Evolutionary conservation across 1,140 invertebrate genomes (phyloP), one percentile per base, ranked within the genome.

Genomic region (Pentalonia nigronervosa): DNA sequence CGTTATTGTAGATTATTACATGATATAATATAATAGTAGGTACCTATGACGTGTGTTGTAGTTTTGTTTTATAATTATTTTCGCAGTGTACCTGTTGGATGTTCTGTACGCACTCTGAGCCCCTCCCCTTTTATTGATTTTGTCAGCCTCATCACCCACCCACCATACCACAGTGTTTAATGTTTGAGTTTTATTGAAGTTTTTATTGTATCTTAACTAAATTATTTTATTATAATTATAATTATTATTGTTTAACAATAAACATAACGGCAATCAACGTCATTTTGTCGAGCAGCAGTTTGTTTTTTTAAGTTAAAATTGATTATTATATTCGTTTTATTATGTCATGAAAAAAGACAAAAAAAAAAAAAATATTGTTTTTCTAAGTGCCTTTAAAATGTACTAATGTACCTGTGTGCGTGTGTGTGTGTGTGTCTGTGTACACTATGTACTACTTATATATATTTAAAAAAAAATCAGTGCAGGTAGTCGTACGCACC

Each of bases 341-440:
- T 50, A 88, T 47, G 86, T 88, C n/a, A 34, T 47, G 45, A 48
- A n/a, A 87, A 48, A 87, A 87, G 86, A 48, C 45, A 87, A 87
- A 86, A 87, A 53, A 41, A 90, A 41, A 56, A 23, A 48, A 88
- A n/a, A n/a, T n/a, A 50, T 50, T 89, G 50, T 90, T 90, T 60
- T 90, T 90, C 56, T 90, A 90, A 90, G 53, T 60, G 53, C 53
- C 89, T 90, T 90, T 90, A 23, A 41, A 88, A 88, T 50, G 36
- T 84, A 84, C 36, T n/a, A 50, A n/a, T 90, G 88, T 89, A 56
- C 50, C 87, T 89, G 34, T 90, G 88, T 60, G n/a, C 60, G 34
- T 53, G 88, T 36, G 88, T 36, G 21, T 9, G 50, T 7, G 34
- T 56, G 87, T 89, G 30, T 36, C 34, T 56, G 87, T 90, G 88